These are phyloP conservation scores for Chrysocyon brachyurus DNA, from an alignment of 2,797 vertebrate genomes.

Conservation along the genomic window DNA sequence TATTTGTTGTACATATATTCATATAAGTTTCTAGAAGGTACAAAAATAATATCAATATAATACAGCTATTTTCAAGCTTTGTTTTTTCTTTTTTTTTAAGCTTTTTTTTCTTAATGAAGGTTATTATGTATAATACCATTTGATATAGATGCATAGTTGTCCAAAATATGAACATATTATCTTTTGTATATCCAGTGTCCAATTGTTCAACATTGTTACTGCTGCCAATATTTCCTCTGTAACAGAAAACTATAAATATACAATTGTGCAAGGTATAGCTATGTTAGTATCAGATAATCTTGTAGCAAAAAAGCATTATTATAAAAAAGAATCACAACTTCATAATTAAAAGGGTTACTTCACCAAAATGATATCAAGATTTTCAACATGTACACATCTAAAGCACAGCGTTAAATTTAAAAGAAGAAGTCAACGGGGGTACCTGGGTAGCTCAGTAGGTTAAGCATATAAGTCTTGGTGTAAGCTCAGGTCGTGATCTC, in stretches of 20 bases:
- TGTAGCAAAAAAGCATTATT: conserved; percentile 35
- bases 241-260: not conserved
- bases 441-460: not conserved
- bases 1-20: not conserved
- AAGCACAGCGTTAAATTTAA: conserved; percentile 33
- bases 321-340: not conserved
- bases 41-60: not conserved
- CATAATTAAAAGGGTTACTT: not conserved
- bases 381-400: not conserved
- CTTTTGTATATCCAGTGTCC: not conserved
- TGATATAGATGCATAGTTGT: not conserved
- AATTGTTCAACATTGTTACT: conserved; percentile 4
- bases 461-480: not conserved
- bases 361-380: conserved; percentile 5
- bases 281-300: not conserved
- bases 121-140: not conserved
- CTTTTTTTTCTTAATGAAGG: not conserved
- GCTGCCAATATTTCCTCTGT: not conserved
- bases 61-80: conserved; percentile 22
- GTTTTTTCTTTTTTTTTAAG: not conserved
- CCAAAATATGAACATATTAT: not conserved
- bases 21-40: not conserved
- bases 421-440: conserved; percentile 28
- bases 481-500: not conserved
- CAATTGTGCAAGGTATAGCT: not conserved